Evolutionary conservation across 2,888 invertebrate genomes (phyloP), one percentile per base, ranked within the genome.

Genomic region (Cantharis lateralis): DNA sequence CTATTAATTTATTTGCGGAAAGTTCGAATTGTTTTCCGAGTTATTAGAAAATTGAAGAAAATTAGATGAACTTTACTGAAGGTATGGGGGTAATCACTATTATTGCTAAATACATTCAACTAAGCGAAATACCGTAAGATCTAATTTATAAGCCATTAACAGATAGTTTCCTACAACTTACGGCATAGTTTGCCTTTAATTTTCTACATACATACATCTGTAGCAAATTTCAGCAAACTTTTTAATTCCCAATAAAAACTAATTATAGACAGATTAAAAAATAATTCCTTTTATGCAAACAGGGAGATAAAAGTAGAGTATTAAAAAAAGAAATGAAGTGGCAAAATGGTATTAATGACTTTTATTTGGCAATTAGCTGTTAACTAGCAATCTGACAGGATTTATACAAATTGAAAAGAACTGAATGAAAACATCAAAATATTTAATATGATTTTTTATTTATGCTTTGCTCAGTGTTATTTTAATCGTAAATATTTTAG

Each of bases 401-500:
- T 48, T 48, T 48, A 48, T 48, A 48, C n/a, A 48, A 48, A 48
- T 48, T 48, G 48, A 48, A n/a, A 48, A 48, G 24, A 32, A 32
- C 5, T 13, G 5, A 32, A 32, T 5, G 32, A 13, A n/a, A 32
- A 13, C 5, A 32, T n/a, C 13, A 32, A 32, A 32, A 13, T 32
- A 32, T n/a, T 32, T 13, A n/a, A 48, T n/a, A 48, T 9, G 9
- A n/a, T 1, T 32, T 48, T n/a, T 48, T 5, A 7, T 24, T 24
- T 48, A 48, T 7, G n/a, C 48, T 13, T 48, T 9, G 48, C 7
- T 48, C 5, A 9, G n/a, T 48, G n/a, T 48, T 48, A n/a, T n/a
- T 48, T 48, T 48, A 7, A n/a, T 9, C 1, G n/a, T 48, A 48
- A 48, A n/a, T 82, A 84, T 84, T 86, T 0, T 88, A 95, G 95